These are phyloP conservation scores for Nowickia ferox DNA, from an alignment of 2,888 invertebrate species.

Conservation along the genomic window DNA sequence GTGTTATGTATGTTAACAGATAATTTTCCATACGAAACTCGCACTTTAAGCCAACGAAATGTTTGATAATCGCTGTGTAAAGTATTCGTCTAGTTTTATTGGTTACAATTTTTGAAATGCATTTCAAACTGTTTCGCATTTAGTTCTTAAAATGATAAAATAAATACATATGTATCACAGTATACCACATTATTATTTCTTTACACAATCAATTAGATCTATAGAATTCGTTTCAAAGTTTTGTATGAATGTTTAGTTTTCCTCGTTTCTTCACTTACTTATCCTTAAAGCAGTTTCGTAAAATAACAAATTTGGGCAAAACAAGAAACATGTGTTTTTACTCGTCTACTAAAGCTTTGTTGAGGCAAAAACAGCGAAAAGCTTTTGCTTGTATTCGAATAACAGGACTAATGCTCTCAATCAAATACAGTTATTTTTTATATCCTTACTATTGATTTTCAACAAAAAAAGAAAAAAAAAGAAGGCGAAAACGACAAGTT, in stretches of 20 bases:
- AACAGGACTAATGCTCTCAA: conserved; percentile 72
- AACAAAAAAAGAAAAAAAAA: conserved; percentile 44
- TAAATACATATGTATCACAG: no score
- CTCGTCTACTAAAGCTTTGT: conserved; percentile 53
- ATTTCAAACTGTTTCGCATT: no score
- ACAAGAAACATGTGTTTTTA: conserved; percentile 57
- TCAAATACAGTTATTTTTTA: conserved; percentile 71
- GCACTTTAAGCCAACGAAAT: no score
- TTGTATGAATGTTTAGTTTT: background rate
- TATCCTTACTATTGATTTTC: conserved; percentile 76
- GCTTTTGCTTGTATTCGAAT: conserved; percentile 45
- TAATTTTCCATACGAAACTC: no score
- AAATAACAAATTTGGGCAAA: conserved; percentile 51
- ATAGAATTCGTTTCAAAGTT: no score
- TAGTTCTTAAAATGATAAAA: no score
- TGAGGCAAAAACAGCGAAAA: conserved; percentile 50
- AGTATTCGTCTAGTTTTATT: no score
- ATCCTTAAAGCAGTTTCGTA: background rate
- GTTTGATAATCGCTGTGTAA: no score
- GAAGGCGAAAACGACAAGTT: conserved; percentile 68
- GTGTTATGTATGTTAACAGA: no score
- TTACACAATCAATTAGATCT: no score
- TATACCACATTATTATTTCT: no score
- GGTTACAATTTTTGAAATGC: no score
- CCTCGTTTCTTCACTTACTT: background rate